Evolutionary conservation across 1,140 invertebrate species (phyloP).

Genomic region (Lepidotrigona ventralis): DNA sequence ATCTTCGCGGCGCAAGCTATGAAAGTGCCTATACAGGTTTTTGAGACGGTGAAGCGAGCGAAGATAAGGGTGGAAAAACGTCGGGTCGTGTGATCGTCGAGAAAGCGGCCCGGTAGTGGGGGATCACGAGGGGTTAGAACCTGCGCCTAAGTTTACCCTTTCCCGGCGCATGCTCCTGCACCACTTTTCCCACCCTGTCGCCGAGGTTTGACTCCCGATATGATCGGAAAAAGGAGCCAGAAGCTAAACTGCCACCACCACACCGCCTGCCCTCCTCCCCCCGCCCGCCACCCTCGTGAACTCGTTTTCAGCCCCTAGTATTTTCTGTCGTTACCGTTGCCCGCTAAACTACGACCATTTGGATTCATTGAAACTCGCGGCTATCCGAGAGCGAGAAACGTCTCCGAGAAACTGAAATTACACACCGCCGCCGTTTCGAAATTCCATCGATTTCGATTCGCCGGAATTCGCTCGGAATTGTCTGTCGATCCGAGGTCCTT

Average conservation of each 20-base stretch:
- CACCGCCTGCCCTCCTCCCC: not conserved
- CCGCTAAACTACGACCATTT: constrained; percentile 24
- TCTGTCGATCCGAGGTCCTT: not conserved
- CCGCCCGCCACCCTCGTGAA: constrained; percentile 10
- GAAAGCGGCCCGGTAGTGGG: constrained; percentile 57
- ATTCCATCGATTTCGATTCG: not conserved
- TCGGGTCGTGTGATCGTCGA: constrained; percentile 67
- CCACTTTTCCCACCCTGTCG: constrained; percentile 64
- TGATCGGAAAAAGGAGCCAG: constrained; percentile 64
- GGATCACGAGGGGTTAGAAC: constrained; percentile 70
- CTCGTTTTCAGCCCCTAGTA: constrained; percentile 28
- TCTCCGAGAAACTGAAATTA: not conserved
- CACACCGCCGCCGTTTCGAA: not conserved
- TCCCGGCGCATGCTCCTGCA: constrained; percentile 73
- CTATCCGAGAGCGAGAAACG: not conserved
- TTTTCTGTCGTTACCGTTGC: constrained; percentile 14
- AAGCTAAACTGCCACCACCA: constrained; percentile 48
- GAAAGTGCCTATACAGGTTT: constrained; percentile 63
- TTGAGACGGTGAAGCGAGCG: constrained; percentile 61
- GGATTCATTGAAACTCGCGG: constrained; percentile 21
- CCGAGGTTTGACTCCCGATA: constrained; percentile 69
- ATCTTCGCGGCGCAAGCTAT: constrained; percentile 45
- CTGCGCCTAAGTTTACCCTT: constrained; percentile 74
- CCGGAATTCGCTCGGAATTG: not conserved
- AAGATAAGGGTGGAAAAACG: constrained; percentile 73